Percentiles rank a stretch among this genome's conserved stretches.
These are phyloP conservation scores for Quadroppia sp. DNA, from an alignment of 2,888 invertebrate species.

Conservation along the genomic window DNA sequence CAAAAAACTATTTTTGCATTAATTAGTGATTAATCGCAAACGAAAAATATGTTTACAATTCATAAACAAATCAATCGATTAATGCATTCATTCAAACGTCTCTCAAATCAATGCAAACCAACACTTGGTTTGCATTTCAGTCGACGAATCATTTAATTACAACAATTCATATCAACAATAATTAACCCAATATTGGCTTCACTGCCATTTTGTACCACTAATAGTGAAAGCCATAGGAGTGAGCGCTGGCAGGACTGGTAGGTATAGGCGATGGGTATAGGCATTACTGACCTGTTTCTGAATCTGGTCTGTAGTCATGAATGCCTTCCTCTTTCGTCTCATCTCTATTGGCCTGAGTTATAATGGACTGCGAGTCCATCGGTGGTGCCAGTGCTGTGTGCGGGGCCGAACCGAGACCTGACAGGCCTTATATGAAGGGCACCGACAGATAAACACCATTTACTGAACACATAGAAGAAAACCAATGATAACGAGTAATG, in stretches of 20 bases:
- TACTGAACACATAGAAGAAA: constrained; percentile 2
- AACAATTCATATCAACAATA: no score
- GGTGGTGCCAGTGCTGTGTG: background rate
- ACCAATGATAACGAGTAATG: background rate
- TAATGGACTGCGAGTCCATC: constrained; percentile 98
- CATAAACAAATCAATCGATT: background rate
- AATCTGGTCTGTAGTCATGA: constrained; percentile 27
- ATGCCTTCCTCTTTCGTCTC: constrained; percentile 62
- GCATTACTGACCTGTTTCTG: constrained; percentile 38
- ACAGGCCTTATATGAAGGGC: background rate
- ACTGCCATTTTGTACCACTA: background rate
- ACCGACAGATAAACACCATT: constrained; percentile 15
- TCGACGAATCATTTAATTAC: background rate
- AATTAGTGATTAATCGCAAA: no score
- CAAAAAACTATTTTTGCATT: no score
- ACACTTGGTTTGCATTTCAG: background rate
- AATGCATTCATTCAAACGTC: background rate
- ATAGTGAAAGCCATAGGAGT: background rate
- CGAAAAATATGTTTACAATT: background rate
- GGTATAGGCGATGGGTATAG: background rate
- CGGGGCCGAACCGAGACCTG: background rate
- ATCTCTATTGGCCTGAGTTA: constrained; percentile 96
- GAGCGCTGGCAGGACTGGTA: background rate
- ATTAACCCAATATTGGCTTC: no score
- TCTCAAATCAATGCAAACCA: background rate